These are phyloP conservation scores for Holcopasites calliopsidis DNA, from an alignment of 1,140 invertebrate species.

Conservation along the genomic window DNA sequence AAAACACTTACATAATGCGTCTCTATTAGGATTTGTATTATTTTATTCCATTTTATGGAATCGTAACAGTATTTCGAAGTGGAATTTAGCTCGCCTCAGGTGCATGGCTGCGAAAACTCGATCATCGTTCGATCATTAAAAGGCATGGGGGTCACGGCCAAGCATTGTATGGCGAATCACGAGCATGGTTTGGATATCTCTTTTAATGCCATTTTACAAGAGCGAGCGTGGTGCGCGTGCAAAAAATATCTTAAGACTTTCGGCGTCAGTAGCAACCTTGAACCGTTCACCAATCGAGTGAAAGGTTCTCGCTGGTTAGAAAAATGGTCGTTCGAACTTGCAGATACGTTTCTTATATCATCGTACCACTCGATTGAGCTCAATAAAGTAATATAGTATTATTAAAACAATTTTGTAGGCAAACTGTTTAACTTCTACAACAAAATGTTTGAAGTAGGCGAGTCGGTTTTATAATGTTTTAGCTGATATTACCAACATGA, in stretches of 20 bases:
- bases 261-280: slow-evolving; percentile 51
- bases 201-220: slow-evolving; percentile 50
- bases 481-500: no score
- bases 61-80: no score
- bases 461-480: no score
- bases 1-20: no score
- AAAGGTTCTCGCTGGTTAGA: slow-evolving; percentile 45
- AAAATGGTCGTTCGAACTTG: slow-evolving; percentile 26
- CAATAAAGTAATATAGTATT: background rate
- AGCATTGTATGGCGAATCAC: background rate
- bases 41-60: no score
- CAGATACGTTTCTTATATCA: background rate
- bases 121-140: slow-evolving; percentile 3
- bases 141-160: slow-evolving; percentile 37
- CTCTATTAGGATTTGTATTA: no score
- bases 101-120: background rate
- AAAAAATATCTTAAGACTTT: slow-evolving; percentile 59
- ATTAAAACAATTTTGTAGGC: background rate
- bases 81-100: background rate
- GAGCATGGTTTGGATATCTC: slow-evolving; percentile 27
- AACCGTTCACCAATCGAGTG: slow-evolving; percentile 45
- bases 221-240: slow-evolving; percentile 42
- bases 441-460: no score
- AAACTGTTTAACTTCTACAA: background rate
- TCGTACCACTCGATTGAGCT: background rate